These are phyloP conservation scores for Drosophila rellima DNA, from an alignment of 2,888 invertebrate species.

Conservation along the genomic window DNA sequence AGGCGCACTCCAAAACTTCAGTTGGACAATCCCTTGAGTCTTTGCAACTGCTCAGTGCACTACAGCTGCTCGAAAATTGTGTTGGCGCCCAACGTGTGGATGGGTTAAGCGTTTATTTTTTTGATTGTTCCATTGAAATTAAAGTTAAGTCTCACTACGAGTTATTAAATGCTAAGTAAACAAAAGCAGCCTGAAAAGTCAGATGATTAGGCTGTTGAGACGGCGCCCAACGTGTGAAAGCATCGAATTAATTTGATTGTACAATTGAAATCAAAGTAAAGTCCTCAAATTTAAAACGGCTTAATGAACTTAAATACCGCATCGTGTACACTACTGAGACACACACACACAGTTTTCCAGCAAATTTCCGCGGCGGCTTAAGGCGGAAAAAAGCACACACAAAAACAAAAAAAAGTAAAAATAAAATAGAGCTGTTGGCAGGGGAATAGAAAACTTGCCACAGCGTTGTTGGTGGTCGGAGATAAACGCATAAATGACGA, in stretches of 20 bases:
- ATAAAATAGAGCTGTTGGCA: slow-evolving; percentile 2
- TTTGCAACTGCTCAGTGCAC: slow-evolving; percentile 4
- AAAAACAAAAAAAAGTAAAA: neutral
- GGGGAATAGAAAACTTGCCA: slow-evolving; percentile 43
- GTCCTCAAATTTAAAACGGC: neutral
- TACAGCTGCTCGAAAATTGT: slow-evolving; percentile 3
- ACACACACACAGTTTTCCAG: slow-evolving; percentile 1
- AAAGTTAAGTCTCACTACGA: neutral
- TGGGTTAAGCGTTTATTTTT: no score
- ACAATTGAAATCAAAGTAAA: neutral
- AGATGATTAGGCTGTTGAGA: neutral
- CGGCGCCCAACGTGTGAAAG: slow-evolving; percentile 1
- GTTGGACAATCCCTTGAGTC: neutral
- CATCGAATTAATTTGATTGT: no score
- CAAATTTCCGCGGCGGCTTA: slow-evolving; percentile 12
- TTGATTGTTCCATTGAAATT: neutral
- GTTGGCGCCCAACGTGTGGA: slow-evolving; percentile 1
- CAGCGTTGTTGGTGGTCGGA: slow-evolving; percentile 69
- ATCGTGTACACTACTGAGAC: slow-evolving; percentile 38
- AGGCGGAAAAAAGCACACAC: slow-evolving; percentile 4
- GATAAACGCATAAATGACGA: slow-evolving; percentile 82
- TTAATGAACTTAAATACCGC: slow-evolving; percentile 29
- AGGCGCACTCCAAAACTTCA: slow-evolving; percentile 40
- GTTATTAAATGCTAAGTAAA: neutral
- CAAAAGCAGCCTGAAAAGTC: neutral